Conservation (phyloP, 2,113 vertebrate species). For the Brienomyrus longianalis region DNA sequence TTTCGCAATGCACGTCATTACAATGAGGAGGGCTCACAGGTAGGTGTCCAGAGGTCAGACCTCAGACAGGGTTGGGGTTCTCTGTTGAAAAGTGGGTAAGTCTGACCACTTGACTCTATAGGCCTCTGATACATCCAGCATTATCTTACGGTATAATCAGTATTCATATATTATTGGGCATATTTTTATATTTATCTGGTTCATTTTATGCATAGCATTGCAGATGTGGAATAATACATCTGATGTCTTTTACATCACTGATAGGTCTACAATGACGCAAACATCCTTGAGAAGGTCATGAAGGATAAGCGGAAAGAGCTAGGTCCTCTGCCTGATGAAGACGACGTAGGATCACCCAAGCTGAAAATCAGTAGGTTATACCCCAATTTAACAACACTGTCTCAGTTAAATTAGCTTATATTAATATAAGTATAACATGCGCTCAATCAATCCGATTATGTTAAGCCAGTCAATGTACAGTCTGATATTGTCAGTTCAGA, state of each 20-base stretch:
- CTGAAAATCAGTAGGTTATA: slow-evolving; percentile 82
- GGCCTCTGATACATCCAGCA: background rate
- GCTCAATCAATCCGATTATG: background rate
- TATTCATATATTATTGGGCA: background rate
- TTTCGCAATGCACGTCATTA: slow-evolving; percentile 96
- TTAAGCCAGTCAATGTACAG: background rate
- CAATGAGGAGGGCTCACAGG: slow-evolving; percentile 97
- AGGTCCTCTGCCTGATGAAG: slow-evolving; percentile 80
- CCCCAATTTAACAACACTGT: background rate
- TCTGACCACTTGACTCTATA: background rate
- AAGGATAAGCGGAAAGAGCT: slow-evolving; percentile 93
- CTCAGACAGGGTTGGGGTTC: background rate
- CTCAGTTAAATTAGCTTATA: background rate
- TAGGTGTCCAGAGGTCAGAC: slow-evolving; percentile 34
- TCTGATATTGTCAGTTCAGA: background rate
- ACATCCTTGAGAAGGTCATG: slow-evolving; percentile 87
- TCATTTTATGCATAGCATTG: background rate
- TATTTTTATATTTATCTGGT: background rate
- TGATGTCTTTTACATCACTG: background rate
- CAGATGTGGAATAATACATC: background rate
- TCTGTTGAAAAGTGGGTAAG: background rate
- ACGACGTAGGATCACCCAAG: slow-evolving; percentile 88
- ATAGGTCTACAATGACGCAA: slow-evolving; percentile 98
- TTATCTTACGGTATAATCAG: background rate
- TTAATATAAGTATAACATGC: background rate